Evolutionary conservation across 1,140 invertebrate species (phyloP), one percentile per base, ranked within the genome.

Genomic region (Lanistes nyassanus): DNA sequence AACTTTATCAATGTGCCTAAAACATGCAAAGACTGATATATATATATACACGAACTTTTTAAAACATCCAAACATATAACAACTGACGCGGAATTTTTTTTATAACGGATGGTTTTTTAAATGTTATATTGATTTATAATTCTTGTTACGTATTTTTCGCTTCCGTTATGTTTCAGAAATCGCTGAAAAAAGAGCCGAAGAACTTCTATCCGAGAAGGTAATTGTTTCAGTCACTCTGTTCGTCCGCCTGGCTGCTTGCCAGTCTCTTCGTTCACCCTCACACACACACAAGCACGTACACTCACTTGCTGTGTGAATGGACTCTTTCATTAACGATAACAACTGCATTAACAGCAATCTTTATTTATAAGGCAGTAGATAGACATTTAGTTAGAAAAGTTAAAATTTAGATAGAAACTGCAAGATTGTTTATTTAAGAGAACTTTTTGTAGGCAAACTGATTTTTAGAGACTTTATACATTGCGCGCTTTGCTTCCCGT

Each of bases 151-250:
- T 3, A 0, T n/a, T n/a, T n/a, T n/a, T n/a, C n/a, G 11, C 9
- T n/a, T 56, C 1, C 60, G 37, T 55, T 37, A 34, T 56, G 64
- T 80, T 83, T 47, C 73, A 81, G 80, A 79, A 23, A 79, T 77
- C 42, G 79, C 80, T 23, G 79, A 81, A 74, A 80, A 76, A 29
- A 51, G 82, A 70, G 80, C 80, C 6, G 72, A 78, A 64, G 75
- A 81, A 66, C 62, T 82, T 53, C 29, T 82, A 37, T 56, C 70
- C 55, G 77, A 80, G 60, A 80, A 78, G 79, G 82, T 83, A 79
- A 60, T 31, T 69, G 23, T 42, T 37, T 42, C n/a, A n/a, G n/a
- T n/a, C n/a, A n/a, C n/a, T n/a, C n/a, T n/a, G n/a, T n/a, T n/a
- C n/a, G n/a, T n/a, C n/a, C n/a, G n/a, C n/a, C n/a, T n/a, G n/a